These are phyloP conservation scores for Eupristina koningsbergeri DNA, from an alignment of 1,140 invertebrate genomes.

Conservation along the genomic window DNA sequence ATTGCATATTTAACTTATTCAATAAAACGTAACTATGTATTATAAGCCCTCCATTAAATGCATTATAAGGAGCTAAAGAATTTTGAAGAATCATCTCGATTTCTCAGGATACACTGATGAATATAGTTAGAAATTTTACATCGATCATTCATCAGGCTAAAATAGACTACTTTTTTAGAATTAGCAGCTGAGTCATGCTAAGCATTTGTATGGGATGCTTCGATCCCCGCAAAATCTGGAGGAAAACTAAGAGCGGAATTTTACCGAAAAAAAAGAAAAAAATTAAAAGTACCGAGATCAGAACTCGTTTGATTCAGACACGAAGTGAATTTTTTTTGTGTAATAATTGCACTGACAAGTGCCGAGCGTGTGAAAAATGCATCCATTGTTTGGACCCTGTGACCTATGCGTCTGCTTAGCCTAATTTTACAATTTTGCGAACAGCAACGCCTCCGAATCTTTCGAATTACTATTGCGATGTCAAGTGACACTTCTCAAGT, in stretches of 20 bases:
- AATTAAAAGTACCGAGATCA: not conserved
- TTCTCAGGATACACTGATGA: too few relatives aligned
- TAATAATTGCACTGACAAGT: constrained; percentile 60
- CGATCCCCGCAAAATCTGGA: not conserved
- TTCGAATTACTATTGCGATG: not conserved
- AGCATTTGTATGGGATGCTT: not conserved
- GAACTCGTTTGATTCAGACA: constrained; percentile 6
- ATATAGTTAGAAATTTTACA: not conserved
- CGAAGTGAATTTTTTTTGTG: constrained; percentile 51
- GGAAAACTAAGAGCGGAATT: constrained; percentile 1
- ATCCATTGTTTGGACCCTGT: not conserved
- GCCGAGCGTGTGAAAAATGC: constrained; percentile 60
- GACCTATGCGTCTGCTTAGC: not conserved
- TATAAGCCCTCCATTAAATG: too few relatives aligned
- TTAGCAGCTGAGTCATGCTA: not conserved
- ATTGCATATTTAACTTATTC: too few relatives aligned
- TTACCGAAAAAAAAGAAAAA: constrained; percentile 6
- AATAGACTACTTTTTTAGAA: not conserved
- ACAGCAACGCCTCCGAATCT: not conserved
- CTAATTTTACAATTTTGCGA: not conserved
- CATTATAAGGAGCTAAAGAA: too few relatives aligned
- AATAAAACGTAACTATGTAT: too few relatives aligned
- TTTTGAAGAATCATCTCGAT: too few relatives aligned
- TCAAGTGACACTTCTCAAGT: not conserved
- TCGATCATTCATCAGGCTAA: not conserved